Conservation (phyloP, 2,888 invertebrate genomes). For the Ashinkailepas kermadecensis region DNA sequence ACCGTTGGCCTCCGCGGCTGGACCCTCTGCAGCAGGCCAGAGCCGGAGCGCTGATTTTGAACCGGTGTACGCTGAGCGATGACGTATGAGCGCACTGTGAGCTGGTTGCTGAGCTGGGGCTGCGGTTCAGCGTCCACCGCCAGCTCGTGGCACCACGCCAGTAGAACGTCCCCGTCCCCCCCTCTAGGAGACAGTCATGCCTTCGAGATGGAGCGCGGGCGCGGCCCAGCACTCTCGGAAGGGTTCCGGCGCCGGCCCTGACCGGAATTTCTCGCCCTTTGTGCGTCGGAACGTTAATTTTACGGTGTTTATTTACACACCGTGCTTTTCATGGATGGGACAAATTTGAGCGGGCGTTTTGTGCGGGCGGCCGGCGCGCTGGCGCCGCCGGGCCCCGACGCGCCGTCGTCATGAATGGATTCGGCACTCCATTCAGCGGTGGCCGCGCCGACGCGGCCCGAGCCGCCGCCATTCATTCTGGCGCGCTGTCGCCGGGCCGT, state of each 20-base stretch:
- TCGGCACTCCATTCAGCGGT: conserved; percentile 7
- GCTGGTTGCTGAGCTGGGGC: no score
- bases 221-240: no score
- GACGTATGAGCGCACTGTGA: no score
- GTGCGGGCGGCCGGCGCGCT: not conserved
- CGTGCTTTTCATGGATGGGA: not conserved
- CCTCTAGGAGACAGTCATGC: not conserved
- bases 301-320: conserved; percentile 18
- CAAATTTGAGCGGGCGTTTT: conserved; percentile 14
- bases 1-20: no score
- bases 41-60: no score
- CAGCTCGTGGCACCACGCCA: not conserved
- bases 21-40: no score
- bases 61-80: no score
- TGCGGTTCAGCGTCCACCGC: not conserved
- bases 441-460: not conserved
- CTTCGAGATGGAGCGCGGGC: no score
- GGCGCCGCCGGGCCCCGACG: not conserved
- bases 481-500: not conserved
- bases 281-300: conserved; percentile 2
- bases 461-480: conserved; percentile 1
- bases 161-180: not conserved
- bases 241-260: not conserved
- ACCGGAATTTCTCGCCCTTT: conserved; percentile 1
- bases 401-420: conserved; percentile 3